A percentile compares a stretch with the other conserved stretches of the same genome.
Conservation (phyloP, 1,140 invertebrate species). For the Mamestra configurata region DNA sequence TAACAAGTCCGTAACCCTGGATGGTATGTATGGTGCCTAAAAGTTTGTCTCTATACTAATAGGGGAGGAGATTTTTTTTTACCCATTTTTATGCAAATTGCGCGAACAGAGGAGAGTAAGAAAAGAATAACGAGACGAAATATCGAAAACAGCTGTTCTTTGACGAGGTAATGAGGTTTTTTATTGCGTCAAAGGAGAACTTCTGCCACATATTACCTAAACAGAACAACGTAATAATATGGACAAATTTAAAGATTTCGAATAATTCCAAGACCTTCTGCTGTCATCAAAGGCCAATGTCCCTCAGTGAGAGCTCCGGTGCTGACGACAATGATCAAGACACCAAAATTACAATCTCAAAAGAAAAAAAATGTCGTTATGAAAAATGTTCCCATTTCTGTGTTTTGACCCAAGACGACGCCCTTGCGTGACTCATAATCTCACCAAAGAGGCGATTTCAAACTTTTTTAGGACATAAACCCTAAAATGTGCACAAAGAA, state of each 20-base stretch:
- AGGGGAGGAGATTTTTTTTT: no score
- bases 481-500: slow-evolving; percentile 42
- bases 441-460: slow-evolving; percentile 39
- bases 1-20: no score
- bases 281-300: slow-evolving; percentile 1
- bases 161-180: no score
- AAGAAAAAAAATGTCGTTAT: slow-evolving; percentile 26
- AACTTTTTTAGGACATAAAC: slow-evolving; percentile 48
- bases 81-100: no score
- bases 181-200: not conserved
- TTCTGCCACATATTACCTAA: no score
- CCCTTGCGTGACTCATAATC: slow-evolving; percentile 32
- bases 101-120: no score
- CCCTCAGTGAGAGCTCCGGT: not conserved
- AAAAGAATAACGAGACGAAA: no score
- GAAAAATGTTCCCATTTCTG: slow-evolving; percentile 37
- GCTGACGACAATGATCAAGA: slow-evolving; percentile 9
- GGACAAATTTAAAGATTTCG: not conserved
- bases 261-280: not conserved
- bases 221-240: not conserved
- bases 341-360: not conserved
- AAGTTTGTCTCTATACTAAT: no score
- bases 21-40: no score
- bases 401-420: not conserved
- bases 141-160: no score